Percentiles rank a stretch among this genome's conserved stretches.
Conservation (phyloP, 2,113 vertebrate genomes). For the Xenus cinereus region DNA sequence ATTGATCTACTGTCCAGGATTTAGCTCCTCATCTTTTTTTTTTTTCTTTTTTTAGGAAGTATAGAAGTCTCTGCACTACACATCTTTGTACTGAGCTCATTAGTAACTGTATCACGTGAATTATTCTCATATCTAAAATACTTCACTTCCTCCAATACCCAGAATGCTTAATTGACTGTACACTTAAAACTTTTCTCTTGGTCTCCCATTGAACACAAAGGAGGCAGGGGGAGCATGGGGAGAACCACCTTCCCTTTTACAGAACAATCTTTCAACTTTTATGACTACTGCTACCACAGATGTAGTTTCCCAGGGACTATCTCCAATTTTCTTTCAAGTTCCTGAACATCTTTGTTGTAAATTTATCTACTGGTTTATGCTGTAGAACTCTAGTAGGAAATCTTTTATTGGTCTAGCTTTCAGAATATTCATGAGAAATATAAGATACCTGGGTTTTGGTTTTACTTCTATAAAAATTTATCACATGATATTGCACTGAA, state of each 20-base stretch:
- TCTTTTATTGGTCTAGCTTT: background rate
- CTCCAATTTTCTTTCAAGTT: background rate
- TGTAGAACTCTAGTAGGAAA: background rate
- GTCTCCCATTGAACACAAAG: background rate
- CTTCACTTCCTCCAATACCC: background rate
- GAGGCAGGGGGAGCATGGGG: background rate
- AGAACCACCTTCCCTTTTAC: background rate
- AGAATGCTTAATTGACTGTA: background rate
- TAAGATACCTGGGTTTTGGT: background rate
- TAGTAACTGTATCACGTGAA: background rate
- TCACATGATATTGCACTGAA: background rate
- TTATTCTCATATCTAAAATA: background rate
- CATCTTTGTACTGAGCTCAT: background rate
- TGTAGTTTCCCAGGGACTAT: background rate
- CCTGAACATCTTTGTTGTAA: background rate
- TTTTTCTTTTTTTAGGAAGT: background rate
- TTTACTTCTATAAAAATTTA: background rate
- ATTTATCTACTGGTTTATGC: background rate
- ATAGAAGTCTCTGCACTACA: background rate
- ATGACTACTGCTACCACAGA: background rate
- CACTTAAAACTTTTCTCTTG: background rate
- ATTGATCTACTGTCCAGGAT: background rate
- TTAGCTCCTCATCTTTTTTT: fast-evolving
- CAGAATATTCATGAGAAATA: background rate
- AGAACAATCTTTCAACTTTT: background rate